Percentiles rank a stretch among this genome's conserved stretches.
Evolutionary conservation across 2,113 vertebrate genomes (phyloP).

Genomic region (Lutjanus erythropterus): DNA sequence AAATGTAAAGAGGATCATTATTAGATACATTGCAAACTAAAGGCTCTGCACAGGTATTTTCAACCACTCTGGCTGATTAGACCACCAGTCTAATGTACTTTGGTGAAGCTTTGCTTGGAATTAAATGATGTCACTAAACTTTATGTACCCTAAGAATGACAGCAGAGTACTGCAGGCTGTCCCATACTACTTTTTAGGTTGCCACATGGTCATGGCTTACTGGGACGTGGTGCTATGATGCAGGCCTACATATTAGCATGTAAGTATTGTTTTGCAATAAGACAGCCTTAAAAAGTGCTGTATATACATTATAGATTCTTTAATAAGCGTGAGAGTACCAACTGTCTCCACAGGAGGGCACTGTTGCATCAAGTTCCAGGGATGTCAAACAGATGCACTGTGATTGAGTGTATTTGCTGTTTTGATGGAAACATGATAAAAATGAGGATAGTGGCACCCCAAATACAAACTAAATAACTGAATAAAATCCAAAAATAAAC

Average conservation of each 20-base stretch:
- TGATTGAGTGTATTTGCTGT: neutral
- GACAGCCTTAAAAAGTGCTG: neutral
- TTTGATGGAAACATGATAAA: neutral
- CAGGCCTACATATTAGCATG: neutral
- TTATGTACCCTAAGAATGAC: neutral
- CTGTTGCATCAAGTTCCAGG: slow-evolving; percentile 16
- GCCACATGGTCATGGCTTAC: neutral
- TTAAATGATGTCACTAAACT: neutral
- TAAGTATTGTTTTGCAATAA: neutral
- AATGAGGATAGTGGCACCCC: neutral
- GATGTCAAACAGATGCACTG: neutral
- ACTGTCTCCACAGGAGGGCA: slow-evolving; percentile 23
- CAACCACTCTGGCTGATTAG: too few species aligned
- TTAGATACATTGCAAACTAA: neutral
- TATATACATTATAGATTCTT: neutral
- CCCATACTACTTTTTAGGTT: neutral
- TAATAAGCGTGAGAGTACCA: neutral
- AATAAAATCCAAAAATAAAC: neutral
- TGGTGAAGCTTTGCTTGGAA: neutral
- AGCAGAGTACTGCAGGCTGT: neutral
- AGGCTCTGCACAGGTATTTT: neutral
- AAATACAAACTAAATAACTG: slow-evolving; percentile 2
- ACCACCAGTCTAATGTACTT: neutral
- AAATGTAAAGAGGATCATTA: too few species aligned
- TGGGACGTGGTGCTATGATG: too few species aligned